Evolutionary conservation across 2,113 vertebrate species (phyloP).

Genomic region (Stomatorhinus ivindoensis): DNA sequence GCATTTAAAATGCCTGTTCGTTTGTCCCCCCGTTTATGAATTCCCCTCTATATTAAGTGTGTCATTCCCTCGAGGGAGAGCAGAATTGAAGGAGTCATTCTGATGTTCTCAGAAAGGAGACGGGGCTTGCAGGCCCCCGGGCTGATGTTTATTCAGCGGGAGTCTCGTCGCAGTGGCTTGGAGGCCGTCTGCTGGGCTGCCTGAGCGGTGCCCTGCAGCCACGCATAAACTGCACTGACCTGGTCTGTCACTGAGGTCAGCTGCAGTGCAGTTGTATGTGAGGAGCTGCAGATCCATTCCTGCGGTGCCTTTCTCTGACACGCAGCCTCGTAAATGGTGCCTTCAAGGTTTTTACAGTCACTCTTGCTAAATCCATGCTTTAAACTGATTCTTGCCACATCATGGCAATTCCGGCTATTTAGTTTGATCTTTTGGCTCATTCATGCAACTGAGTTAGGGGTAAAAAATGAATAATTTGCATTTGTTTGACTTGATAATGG

Average conservation of each 20-base stretch:
- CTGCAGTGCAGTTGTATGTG: background rate
- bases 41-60: background rate
- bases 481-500: background rate
- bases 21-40: background rate
- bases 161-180: slow-evolving; percentile 14
- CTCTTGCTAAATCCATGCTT: background rate
- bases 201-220: background rate
- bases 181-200: background rate
- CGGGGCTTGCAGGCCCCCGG: background rate
- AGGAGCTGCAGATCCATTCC: background rate
- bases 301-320: background rate
- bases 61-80: background rate
- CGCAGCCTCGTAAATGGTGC: background rate
- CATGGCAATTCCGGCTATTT: background rate
- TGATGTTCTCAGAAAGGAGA: background rate
- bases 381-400: background rate
- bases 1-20: slow-evolving; percentile 6
- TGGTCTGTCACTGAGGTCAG: background rate
- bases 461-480: background rate
- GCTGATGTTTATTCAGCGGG: slow-evolving; percentile 25
- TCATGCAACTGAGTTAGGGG: background rate
- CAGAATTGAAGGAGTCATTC: background rate
- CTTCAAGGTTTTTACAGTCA: background rate
- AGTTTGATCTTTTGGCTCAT: background rate
- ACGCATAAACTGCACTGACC: background rate